Base-by-base conservation (phyloP, 2,113 vertebrate genomes). In the Marmota monax region DNA sequence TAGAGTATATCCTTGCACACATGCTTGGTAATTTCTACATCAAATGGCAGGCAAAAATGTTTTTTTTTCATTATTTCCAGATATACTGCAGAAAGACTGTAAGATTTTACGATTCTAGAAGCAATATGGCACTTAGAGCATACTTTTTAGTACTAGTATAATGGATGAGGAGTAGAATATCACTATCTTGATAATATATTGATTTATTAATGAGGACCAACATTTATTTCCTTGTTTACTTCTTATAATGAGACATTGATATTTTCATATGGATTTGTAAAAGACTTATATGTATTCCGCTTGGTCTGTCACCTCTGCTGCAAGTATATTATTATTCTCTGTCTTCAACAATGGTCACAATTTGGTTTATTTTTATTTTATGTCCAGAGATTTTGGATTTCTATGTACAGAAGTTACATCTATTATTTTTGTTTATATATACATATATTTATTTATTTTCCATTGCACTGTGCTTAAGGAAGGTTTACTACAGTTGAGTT, bases 341-440 rank as follows among this genome's bases (percentile, higher is more conserved):
- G 22, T 70, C 17, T 70, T 76, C 22, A 79, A 1, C 51, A 27
- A 74, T 92, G 25, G 61, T 96, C 29, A 78, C 65, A 80, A 32
- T 89, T 94, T 74, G 32, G 12, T 79, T 92, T 29, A 16, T n/a
- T 86, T 87, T 79, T 83, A 25, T 74, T 84, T 95, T 42, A 70
- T 29, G 32, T 56, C 18, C 17, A 37, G 34, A 63, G 14, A 92
- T 48, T 72, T 85, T 82, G 6, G 1, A 92, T 67, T 88, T 76
- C 25, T 58, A 14, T 56, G 39, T 58, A 70, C 45, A 85, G 29
- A 61, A 74, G 18, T 70, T 17, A 91, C 8, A 70, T 42, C 61
- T 93, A 45, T 12, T 89, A 79, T 53, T 48, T 9, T 32, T 94
- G n/a, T 90, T 32, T 18, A 58, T 48, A 48, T 39, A 39, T 27